phyloP scores from a whole-genome alignment of 2,888 invertebrate species.

The Cactoblastis cactorum region DNA sequence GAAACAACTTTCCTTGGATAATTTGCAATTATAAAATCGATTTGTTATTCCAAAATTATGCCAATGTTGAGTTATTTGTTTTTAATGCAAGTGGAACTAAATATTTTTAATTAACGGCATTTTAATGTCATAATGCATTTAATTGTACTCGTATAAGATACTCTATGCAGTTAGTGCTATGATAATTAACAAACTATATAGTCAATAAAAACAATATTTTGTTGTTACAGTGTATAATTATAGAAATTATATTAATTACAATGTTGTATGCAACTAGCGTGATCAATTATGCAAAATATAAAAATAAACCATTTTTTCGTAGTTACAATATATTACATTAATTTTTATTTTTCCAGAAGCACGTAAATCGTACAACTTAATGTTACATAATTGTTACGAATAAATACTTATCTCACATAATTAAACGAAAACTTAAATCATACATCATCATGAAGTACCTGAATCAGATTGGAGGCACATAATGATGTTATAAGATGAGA shows the following conservation, averaged over 20 bases:
- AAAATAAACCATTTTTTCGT: background rate
- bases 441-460: background rate
- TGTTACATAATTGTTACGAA: background rate
- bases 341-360: background rate
- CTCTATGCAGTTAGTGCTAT: too few relatives aligned
- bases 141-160: too few relatives aligned
- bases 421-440: background rate
- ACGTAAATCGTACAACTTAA: background rate
- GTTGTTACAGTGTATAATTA: background rate
- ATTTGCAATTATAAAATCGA: too few relatives aligned
- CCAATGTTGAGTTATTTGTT: too few relatives aligned
- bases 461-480: background rate
- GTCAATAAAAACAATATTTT: background rate
- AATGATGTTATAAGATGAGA: background rate
- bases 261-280: background rate
- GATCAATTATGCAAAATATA: background rate
- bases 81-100: too few relatives aligned
- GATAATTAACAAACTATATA: background rate
- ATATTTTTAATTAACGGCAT: too few relatives aligned
- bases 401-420: background rate
- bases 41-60: too few relatives aligned
- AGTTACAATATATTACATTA: conserved; percentile 1
- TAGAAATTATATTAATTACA: conserved; percentile 2
- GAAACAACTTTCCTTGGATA: too few relatives aligned
- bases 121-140: too few relatives aligned